Base-by-base conservation (phyloP, 2,797 vertebrate species). In the Phyllotis vaccarum region DNA sequence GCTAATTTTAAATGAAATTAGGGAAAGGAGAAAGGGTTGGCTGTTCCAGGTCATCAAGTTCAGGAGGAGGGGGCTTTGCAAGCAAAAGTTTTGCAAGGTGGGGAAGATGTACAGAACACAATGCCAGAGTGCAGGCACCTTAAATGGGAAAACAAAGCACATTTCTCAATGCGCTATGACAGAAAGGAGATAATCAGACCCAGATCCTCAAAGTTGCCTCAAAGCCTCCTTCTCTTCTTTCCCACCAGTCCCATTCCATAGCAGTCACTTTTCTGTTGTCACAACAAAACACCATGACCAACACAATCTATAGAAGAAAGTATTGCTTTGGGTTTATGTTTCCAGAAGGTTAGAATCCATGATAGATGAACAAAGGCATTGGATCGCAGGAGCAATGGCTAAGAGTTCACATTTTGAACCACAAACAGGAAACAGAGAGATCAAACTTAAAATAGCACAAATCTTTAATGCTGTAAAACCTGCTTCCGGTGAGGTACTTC, bases 151-250 rank as follows among this genome's bases (percentile, higher is more conserved):
- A 80, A 31, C n/a, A 29, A 40, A 40, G 21, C 10, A 0, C 70
- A 40, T 40, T 22, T 72, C 37, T 40, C n/a, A n/a, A n/a, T n/a
- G n/a, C n/a, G 78, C 89, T 90, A 70, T 46, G 29, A 62, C 94
- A 93, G 80, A 96, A 98, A 97, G 94, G 86, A 95, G 87, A 34
- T 64, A 58, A 66, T 37, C 21, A 72, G 72, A 72, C 21, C 2
- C 27, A 14, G 46, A 58, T 49, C 17, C 72, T 66, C 46, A 83
- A 75, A 66, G 17, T 70, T 7, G 22, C 37, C 60, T 93, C 58
- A 34, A 92, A 37, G 27, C 31, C 62, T 3, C 11, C 22, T 94
- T 62, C 60, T 6, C 2, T 60, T 93, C n/a, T 62, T 54, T 58
- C 40, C 13, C 60, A 5, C 60, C 68, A 56, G n/a, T 37, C 17